Evolutionary conservation across 2,797 vertebrate genomes (phyloP).

Genomic region (Enteromius viviparus): DNA sequence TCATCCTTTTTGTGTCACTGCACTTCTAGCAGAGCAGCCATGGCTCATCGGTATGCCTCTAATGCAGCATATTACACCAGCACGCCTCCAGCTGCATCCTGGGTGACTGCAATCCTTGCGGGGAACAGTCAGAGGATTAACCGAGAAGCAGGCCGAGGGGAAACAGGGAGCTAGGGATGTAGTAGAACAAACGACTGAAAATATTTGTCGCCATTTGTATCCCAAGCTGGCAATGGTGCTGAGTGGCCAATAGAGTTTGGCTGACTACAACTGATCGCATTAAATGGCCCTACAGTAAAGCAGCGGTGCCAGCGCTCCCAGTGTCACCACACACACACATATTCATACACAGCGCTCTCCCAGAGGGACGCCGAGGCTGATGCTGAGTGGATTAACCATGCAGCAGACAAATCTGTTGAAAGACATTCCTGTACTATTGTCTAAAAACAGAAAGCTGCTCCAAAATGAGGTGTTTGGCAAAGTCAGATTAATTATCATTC

Average conservation of each 20-base stretch:
- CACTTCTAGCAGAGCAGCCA: slow-evolving; percentile 11
- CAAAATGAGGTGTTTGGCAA: slow-evolving; percentile 7
- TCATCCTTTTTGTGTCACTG: slow-evolving; percentile 41
- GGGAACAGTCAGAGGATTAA: slow-evolving; percentile 52
- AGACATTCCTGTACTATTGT: slow-evolving; percentile 65
- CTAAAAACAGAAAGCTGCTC: slow-evolving; percentile 49
- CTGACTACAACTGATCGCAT: slow-evolving; percentile 66
- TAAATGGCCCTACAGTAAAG: slow-evolving; percentile 63
- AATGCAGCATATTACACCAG: slow-evolving; percentile 22
- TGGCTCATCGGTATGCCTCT: slow-evolving; percentile 55
- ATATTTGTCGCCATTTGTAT: slow-evolving; percentile 57
- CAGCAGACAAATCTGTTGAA: slow-evolving; percentile 61
- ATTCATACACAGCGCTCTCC: slow-evolving; percentile 2
- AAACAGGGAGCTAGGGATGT: background rate
- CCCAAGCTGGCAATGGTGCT: slow-evolving; percentile 61
- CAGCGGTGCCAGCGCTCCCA: slow-evolving; percentile 52
- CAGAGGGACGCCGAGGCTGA: slow-evolving; percentile 52
- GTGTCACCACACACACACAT: slow-evolving; percentile 39
- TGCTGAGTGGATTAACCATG: slow-evolving; percentile 63
- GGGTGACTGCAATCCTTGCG: slow-evolving; percentile 44
- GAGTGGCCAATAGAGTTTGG: slow-evolving; percentile 57
- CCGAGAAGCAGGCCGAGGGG: background rate
- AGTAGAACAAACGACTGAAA: slow-evolving; percentile 1
- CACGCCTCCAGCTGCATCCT: slow-evolving; percentile 50
- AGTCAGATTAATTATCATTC: slow-evolving; percentile 7